These are phyloP conservation scores for Limonius californicus DNA, from an alignment of 1,140 invertebrate genomes.

Conservation along the genomic window DNA sequence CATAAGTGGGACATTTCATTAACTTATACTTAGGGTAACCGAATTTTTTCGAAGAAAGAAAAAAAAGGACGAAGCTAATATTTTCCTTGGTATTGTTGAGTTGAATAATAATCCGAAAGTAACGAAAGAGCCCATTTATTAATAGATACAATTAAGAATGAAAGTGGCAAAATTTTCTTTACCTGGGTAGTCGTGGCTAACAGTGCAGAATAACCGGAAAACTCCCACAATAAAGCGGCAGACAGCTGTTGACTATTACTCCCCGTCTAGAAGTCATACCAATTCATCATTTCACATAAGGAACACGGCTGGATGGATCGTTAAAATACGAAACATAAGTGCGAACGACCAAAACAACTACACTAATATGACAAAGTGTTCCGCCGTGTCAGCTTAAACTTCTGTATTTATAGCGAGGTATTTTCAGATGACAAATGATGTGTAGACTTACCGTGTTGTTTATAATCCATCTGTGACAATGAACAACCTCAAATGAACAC, in stretches of 20 bases:
- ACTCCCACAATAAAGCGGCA: background rate
- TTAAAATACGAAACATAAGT: constrained; percentile 37
- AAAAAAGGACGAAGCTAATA: too few species aligned
- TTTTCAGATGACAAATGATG: constrained; percentile 34
- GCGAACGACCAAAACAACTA: constrained; percentile 31
- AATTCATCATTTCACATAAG: constrained; percentile 30
- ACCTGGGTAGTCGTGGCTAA: too few species aligned
- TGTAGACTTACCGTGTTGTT: background rate
- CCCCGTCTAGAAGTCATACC: constrained; percentile 23
- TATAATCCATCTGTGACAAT: constrained; percentile 31
- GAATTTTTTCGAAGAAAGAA: too few species aligned
- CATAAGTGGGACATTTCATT: too few species aligned
- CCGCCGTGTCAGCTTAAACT: constrained; percentile 18
- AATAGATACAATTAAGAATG: too few species aligned
- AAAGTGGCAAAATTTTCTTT: too few species aligned
- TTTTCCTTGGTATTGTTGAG: too few species aligned
- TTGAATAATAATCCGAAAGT: too few species aligned
- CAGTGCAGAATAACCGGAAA: background rate
- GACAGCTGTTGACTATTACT: constrained; percentile 34
- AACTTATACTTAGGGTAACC: too few species aligned
- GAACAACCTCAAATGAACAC: background rate
- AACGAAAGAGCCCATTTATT: too few species aligned
- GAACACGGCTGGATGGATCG: constrained; percentile 27
- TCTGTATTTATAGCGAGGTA: constrained; percentile 28
- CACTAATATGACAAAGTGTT: constrained; percentile 31